Evolutionary conservation across 1,140 invertebrate genomes (phyloP), one percentile per base, ranked within the genome.

Genomic region (Camponotus floridanus): DNA sequence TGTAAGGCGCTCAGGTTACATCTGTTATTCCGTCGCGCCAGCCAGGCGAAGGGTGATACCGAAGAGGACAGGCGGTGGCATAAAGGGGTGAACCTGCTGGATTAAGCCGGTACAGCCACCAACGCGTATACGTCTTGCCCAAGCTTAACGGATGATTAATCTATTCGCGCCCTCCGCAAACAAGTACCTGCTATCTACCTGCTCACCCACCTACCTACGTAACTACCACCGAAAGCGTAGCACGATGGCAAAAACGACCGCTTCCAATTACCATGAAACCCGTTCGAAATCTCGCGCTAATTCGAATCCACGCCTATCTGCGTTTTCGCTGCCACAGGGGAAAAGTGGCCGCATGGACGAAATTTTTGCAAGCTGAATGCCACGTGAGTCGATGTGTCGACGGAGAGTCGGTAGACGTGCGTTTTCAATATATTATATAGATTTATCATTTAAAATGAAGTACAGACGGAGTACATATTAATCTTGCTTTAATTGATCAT

Each of bases 111-210:
- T 73, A 86, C 91, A 91, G 91, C 92, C 87, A 92, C 86, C 83
- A 68, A 86, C 87, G 87, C 88, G 88, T 91, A 91, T 88, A 88
- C 91, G 90, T 93, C 92, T 93, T 93, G 90, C 90, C 86, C 87
- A 81, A 91, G 93, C 91, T 94, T 92, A 94, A 92, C 88, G 90
- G 92, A 94, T 94, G 92, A 94, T 94, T 94, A 94, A 94, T 94
- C 93, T 93, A 93, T 94, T 88, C 90, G 87, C 92, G 86, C 91
- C 93, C 91, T 93, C 88, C 86, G 88, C 92, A 94, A 94, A 93
- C 93, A 94, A 93, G 86, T 86, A 86, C 79, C 87, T 79, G 71
- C 81, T 79, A 73, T 78, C 80, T 88, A 88, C 79, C 85, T 84
- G 71, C 88, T 59, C 36, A 36, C 62, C 59, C 68, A 55, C 68